Evolutionary conservation across 2,113 vertebrate species (phyloP).

Genomic region (rat (Rattus norvegicus)): DNA sequence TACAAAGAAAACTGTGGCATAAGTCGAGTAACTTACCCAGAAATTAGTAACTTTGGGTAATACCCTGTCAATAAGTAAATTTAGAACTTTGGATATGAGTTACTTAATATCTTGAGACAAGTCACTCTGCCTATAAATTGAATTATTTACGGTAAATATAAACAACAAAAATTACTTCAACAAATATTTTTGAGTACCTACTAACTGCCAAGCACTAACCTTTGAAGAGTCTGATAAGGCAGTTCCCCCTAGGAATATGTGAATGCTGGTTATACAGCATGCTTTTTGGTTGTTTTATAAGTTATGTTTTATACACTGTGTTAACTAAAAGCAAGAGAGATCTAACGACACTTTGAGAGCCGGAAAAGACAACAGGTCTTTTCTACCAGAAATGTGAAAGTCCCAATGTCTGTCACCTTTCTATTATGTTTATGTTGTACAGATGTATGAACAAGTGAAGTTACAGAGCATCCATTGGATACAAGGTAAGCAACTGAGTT

Average conservation of each 20-base stretch:
- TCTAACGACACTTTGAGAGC: neutral
- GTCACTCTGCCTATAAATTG: neutral
- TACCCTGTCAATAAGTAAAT: neutral
- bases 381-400: neutral
- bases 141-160: neutral
- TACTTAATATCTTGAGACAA: neutral
- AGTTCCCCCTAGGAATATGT: neutral
- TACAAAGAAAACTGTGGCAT: neutral
- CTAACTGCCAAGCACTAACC: neutral
- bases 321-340: slow-evolving; percentile 37
- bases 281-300: neutral
- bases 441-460: neutral
- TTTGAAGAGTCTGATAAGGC: neutral
- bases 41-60: slow-evolving; percentile 25
- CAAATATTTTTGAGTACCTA: neutral
- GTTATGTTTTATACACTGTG: neutral
- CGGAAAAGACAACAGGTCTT: neutral
- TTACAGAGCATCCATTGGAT: neutral
- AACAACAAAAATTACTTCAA: neutral
- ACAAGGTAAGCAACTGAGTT: neutral
- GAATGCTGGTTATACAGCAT: neutral
- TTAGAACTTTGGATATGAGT: slow-evolving; percentile 24
- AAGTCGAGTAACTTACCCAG: neutral
- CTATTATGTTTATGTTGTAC: neutral
- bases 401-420: neutral